Evolutionary conservation across 2,888 invertebrate genomes (phyloP).

Genomic region (Embidobia sp.): DNA sequence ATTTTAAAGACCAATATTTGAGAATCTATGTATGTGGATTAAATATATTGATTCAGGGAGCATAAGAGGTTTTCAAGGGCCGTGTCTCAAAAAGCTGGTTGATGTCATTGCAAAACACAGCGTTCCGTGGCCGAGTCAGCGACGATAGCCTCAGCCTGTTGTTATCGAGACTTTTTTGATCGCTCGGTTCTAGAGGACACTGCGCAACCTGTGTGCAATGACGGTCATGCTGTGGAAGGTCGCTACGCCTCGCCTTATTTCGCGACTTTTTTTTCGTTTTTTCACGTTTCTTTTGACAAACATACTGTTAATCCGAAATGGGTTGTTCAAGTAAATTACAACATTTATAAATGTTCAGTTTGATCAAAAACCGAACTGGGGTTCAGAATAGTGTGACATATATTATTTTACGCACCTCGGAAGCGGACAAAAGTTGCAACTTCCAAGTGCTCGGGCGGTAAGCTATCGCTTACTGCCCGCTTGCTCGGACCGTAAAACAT

Average conservation of each 20-base stretch:
- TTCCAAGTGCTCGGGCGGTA: too few species aligned
- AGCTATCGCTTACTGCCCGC: too few species aligned
- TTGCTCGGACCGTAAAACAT: too few species aligned
- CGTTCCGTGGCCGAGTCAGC: slow-evolving; percentile 13
- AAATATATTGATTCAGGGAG: slow-evolving; percentile 30
- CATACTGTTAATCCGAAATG: too few species aligned
- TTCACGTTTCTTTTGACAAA: too few species aligned
- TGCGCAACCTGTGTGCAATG: slow-evolving; percentile 30
- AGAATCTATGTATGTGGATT: slow-evolving; percentile 35
- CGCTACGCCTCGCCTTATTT: slow-evolving; percentile 18
- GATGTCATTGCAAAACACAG: slow-evolving; percentile 37
- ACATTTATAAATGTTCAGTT: too few species aligned
- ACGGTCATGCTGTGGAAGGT: slow-evolving; percentile 31
- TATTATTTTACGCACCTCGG: too few species aligned
- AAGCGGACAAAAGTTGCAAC: too few species aligned
- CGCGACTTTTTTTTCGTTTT: background rate
- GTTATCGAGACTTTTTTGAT: slow-evolving; percentile 51
- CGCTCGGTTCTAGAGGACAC: slow-evolving; percentile 32
- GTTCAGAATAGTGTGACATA: too few species aligned
- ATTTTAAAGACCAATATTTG: slow-evolving; percentile 7
- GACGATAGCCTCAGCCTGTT: slow-evolving; percentile 43
- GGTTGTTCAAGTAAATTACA: too few species aligned
- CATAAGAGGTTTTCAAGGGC: slow-evolving; percentile 30
- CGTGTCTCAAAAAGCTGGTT: slow-evolving; percentile 19
- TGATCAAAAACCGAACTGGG: too few species aligned